Percentiles rank a stretch among this genome's conserved stretches.
phyloP scores from a whole-genome alignment of 2,113 vertebrate species.

The Tamias sibiricus region DNA sequence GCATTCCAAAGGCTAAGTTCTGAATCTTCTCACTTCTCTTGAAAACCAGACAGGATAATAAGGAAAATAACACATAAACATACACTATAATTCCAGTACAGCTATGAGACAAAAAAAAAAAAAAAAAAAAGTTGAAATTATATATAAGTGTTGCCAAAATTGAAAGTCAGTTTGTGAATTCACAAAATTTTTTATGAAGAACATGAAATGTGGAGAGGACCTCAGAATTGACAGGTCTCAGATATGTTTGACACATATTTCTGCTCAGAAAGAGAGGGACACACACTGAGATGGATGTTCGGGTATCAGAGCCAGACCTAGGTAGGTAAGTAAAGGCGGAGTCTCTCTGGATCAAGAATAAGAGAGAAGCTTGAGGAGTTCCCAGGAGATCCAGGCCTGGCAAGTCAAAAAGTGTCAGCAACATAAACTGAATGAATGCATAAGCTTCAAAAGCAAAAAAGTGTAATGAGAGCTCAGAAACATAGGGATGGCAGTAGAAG shows the following conservation, averaged over 20 bases:
- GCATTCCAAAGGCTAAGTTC: not conserved
- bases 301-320: not conserved
- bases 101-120: not conserved
- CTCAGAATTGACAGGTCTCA: not conserved
- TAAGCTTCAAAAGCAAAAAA: not conserved
- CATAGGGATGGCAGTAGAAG: not conserved
- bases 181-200: not conserved
- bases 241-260: not conserved
- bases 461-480: not conserved
- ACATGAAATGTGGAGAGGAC: not conserved
- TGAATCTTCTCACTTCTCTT: conserved; percentile 9
- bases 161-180: not conserved
- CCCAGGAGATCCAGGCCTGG: not conserved
- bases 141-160: not conserved
- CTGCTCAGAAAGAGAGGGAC: not conserved
- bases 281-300: not conserved
- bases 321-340: not conserved
- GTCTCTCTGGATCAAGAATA: not conserved
- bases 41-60: not conserved
- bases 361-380: not conserved
- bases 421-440: not conserved
- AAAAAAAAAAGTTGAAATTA: not conserved
- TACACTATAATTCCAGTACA: not conserved
- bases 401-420: not conserved
- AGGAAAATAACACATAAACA: not conserved